Conservation (phyloP, 2,888 invertebrate genomes). For the Harpagoxenus sublaevis region DNA sequence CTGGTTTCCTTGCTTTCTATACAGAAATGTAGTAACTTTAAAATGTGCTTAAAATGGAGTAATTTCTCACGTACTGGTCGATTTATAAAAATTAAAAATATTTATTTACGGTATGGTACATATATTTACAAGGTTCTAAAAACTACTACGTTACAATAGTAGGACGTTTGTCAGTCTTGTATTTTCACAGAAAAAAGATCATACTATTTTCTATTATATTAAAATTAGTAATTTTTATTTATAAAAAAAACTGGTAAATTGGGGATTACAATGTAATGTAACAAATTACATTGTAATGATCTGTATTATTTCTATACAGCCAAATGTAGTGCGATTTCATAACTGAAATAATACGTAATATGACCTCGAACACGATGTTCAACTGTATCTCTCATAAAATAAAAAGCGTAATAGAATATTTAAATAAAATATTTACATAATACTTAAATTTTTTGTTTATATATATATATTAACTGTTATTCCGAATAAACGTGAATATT, state of each 20-base stretch:
- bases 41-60: background rate
- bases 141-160: slow-evolving; percentile 63
- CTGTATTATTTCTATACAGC: background rate
- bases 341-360: background rate
- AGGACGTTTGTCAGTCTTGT: slow-evolving; percentile 79
- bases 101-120: slow-evolving; percentile 84
- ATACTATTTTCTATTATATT: slow-evolving; percentile 33
- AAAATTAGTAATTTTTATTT: background rate
- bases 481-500: background rate
- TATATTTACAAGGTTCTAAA: slow-evolving; percentile 78
- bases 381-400: background rate
- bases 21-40: background rate
- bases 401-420: no score
- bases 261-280: background rate
- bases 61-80: background rate
- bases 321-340: background rate
- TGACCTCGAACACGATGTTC: background rate
- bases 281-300: background rate
- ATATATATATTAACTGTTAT: background rate
- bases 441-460: no score
- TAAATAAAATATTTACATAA: slow-evolving; percentile 7
- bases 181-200: slow-evolving; percentile 61
- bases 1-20: background rate
- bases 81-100: slow-evolving; percentile 85
- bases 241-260: background rate